These are phyloP conservation scores for human DNA, from an alignment of 2,113 vertebrate species.

Conservation along the genomic window DNA sequence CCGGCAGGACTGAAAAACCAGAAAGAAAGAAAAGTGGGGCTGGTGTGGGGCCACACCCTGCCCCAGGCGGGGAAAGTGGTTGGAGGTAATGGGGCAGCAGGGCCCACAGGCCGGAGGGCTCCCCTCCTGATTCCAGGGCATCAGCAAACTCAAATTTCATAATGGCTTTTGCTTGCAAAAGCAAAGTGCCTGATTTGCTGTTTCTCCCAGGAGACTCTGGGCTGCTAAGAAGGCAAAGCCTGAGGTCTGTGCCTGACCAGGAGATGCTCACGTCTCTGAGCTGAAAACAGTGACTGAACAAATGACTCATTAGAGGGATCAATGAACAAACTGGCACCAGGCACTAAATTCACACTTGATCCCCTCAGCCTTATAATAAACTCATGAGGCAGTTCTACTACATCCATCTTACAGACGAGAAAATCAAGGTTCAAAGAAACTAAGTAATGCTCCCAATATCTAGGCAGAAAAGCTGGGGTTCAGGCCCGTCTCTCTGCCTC, in stretches of 20 bases:
- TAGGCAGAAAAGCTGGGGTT: background rate
- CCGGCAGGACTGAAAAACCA: background rate
- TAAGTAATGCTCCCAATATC: fast-evolving
- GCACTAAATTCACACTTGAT: background rate
- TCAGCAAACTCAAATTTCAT: no score
- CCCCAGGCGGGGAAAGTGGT: background rate
- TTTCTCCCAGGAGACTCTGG: background rate
- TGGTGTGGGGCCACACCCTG: no score
- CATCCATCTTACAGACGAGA: background rate
- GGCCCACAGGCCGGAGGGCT: background rate
- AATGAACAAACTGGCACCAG: background rate
- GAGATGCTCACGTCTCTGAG: background rate
- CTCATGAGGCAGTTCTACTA: fast-evolving
- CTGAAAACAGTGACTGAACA: background rate
- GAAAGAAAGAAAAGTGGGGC: background rate
- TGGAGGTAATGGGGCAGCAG: no score
- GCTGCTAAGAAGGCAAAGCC: background rate
- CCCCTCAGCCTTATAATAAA: fast-evolving
- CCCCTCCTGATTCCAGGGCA: background rate
- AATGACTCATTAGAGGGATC: background rate
- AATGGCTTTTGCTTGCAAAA: background rate
- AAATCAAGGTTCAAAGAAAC: background rate
- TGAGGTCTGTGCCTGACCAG: no score
- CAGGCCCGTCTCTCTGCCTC: fast-evolving
- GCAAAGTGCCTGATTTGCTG: background rate